A percentile compares a stretch with the other conserved stretches of the same genome.
These are phyloP conservation scores for Agriopis leucophaearia DNA, from an alignment of 2,888 invertebrate species.

Conservation along the genomic window DNA sequence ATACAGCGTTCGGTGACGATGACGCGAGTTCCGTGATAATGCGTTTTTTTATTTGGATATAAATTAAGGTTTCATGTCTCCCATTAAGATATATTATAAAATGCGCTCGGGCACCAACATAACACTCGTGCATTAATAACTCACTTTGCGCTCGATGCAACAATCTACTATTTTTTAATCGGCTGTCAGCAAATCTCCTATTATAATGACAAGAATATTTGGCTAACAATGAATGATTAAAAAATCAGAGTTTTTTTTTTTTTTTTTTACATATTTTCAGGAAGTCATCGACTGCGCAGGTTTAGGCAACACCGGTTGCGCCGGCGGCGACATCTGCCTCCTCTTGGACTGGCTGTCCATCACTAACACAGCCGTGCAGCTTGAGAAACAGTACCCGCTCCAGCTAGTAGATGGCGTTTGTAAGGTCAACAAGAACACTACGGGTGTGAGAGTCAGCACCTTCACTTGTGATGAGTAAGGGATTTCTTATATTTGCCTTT, in stretches of 20 bases:
- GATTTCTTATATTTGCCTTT: too few relatives aligned
- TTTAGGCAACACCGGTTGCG: slow-evolving; percentile 90
- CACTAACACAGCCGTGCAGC: slow-evolving; percentile 84
- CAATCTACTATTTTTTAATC: too few relatives aligned
- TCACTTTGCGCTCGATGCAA: too few relatives aligned
- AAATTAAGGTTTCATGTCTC: too few relatives aligned
- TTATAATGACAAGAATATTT: too few relatives aligned
- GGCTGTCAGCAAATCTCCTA: too few relatives aligned
- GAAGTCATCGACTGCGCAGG: slow-evolving; percentile 93
- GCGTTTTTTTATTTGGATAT: too few relatives aligned
- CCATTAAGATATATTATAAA: too few relatives aligned
- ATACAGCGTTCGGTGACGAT: too few relatives aligned
- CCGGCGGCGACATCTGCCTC: slow-evolving; percentile 93
- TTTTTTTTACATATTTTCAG: slow-evolving; percentile 52
- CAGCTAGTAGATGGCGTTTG: slow-evolving; percentile 77
- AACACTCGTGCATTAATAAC: too few relatives aligned
- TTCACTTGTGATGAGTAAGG: slow-evolving; percentile 90
- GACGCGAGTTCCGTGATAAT: too few relatives aligned
- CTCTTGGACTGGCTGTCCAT: slow-evolving; percentile 90
- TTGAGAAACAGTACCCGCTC: slow-evolving; percentile 88
- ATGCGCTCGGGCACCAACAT: too few relatives aligned
- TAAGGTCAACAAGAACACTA: slow-evolving; percentile 73
- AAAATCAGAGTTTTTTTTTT: not conserved
- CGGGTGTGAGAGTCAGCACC: slow-evolving; percentile 80
- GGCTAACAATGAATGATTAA: not conserved